Evolutionary conservation across 2,797 vertebrate species (phyloP), one percentile per base, ranked within the genome.

Genomic region (Oreortyx pictus): DNA sequence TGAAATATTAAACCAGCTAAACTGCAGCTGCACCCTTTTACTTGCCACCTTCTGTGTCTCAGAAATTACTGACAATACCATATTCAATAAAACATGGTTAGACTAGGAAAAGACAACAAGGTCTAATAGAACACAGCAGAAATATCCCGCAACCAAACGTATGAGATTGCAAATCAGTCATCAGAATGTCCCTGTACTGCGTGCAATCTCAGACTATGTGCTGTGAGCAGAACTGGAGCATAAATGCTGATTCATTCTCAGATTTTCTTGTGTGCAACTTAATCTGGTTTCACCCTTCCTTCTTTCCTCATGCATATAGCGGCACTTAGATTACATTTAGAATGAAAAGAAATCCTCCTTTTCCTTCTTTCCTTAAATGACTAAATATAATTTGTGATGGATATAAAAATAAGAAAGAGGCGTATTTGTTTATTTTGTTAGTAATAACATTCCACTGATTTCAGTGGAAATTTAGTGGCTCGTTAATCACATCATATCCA

Each of bases 121-220:
- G 33, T 41, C 29, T 43, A 39, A 50, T 6, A 3, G 17, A 83
- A 29, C 15, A 20, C 56, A 50, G 43, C 37, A 79, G 70, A 72
- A 56, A 16, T 62, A n/a, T 24, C 67, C 56, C 57, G 66, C 66
- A 61, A 66, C 49, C 29, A 33, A 59, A 33, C 61, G 14, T 8
- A 7, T 2, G 35, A 35, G 29, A 3, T 5, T 50, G 70, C 2
- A 4, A 80, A 15, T 3, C 14, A 27, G 41, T n/a, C 64, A 75
- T 47, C 31, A 65, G 49, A 81, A 37, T 11, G 12, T 39, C 27
- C 37, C 65, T 14, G 3, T 2, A 4, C 19, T 22, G 44, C 56
- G 14, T 56, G 61, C 4, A 1, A 20, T 66, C 50, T 66, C n/a
- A 4, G 66, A n/a, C 7, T 9, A 0, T 4, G n/a, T 11, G 33